These are phyloP conservation scores for Cataglyphis cursor DNA, from an alignment of 2,888 invertebrate species.

Conservation along the genomic window DNA sequence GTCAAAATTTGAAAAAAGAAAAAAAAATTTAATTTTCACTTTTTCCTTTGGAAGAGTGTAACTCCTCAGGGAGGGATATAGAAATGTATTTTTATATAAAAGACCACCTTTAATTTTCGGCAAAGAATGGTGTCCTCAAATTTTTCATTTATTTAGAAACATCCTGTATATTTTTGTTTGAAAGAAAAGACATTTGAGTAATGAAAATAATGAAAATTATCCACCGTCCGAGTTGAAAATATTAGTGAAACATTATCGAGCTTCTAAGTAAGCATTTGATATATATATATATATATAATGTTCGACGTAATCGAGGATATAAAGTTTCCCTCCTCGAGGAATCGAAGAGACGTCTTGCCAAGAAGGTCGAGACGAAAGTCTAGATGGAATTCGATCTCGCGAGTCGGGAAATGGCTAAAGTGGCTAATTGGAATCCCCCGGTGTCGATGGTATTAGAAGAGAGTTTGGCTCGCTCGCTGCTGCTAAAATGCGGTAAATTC, in stretches of 20 bases:
- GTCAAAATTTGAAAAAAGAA: no score
- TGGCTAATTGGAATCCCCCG: slow-evolving; percentile 70
- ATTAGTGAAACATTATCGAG: neutral
- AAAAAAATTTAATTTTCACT: no score
- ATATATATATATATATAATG: slow-evolving; percentile 1
- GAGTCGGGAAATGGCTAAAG: slow-evolving; percentile 64
- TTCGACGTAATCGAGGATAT: slow-evolving; percentile 1
- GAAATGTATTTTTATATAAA: no score
- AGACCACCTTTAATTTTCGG: no score
- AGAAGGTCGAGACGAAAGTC: slow-evolving; percentile 6
- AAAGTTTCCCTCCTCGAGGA: neutral
- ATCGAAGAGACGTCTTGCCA: neutral
- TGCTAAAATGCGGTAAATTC: slow-evolving; percentile 62
- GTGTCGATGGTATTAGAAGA: slow-evolving; percentile 62
- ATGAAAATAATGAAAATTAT: slow-evolving; percentile 23
- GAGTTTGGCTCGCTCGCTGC: slow-evolving; percentile 28
- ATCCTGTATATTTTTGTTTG: neutral
- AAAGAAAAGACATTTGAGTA: neutral
- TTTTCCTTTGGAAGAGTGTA: no score
- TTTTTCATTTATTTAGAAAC: no score
- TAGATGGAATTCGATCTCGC: slow-evolving; percentile 58
- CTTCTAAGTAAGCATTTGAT: slow-evolving; percentile 9
- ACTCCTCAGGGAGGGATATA: no score
- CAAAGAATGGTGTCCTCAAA: no score
- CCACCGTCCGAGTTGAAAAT: no score